A percentile compares a stretch with the other conserved stretches of the same genome.
phyloP scores from a whole-genome alignment of 1,140 invertebrate species.

The Ruditapes philippinarum region DNA sequence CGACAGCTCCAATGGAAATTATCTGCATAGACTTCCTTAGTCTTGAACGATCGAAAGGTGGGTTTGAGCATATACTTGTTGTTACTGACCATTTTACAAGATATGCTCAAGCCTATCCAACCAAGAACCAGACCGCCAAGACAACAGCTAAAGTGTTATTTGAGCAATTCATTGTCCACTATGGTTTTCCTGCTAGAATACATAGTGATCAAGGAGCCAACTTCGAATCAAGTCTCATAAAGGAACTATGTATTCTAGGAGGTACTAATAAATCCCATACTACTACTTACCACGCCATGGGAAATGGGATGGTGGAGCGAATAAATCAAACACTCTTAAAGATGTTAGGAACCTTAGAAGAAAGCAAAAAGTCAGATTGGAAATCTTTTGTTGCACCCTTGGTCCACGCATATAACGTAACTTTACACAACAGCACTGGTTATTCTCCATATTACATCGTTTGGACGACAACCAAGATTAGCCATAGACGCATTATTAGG shows the following conservation, averaged over 20 bases:
- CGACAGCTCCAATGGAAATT: conserved; percentile 38
- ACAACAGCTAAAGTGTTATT: conserved; percentile 58
- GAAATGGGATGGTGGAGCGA: conserved; percentile 19
- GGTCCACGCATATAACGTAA: conserved; percentile 17
- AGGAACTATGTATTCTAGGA: neutral
- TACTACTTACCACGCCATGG: conserved; percentile 1
- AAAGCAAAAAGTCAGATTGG: too few relatives aligned
- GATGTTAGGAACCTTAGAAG: too few relatives aligned
- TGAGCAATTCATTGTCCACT: conserved; percentile 29
- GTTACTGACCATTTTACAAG: conserved; percentile 54
- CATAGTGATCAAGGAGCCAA: too few relatives aligned
- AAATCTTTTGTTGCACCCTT: too few relatives aligned
- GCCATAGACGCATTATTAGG: too few relatives aligned
- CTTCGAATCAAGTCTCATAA: neutral
- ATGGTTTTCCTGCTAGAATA: neutral
- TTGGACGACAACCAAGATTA: neutral
- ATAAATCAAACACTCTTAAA: too few relatives aligned
- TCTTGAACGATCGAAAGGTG: too few relatives aligned
- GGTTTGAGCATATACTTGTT: too few relatives aligned
- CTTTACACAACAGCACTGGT: conserved; percentile 19
- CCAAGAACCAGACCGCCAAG: conserved; percentile 52
- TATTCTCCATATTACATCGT: neutral
- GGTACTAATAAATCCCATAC: neutral
- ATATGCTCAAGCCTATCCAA: conserved; percentile 39
- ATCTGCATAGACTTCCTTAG: too few relatives aligned